phyloP scores from a whole-genome alignment of 2,888 invertebrate species.

The Ditula angustiorana region DNA sequence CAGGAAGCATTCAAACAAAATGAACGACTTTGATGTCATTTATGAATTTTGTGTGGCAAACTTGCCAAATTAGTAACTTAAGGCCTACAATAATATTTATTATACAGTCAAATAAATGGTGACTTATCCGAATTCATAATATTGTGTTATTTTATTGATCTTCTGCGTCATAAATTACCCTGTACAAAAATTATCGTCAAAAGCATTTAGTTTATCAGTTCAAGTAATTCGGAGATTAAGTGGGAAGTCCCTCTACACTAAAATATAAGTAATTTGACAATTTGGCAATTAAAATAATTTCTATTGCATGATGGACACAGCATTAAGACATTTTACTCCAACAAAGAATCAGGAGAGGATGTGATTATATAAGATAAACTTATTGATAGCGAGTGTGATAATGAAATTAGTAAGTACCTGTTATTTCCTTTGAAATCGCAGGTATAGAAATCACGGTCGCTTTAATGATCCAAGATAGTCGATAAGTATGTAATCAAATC shows the following conservation, averaged over 20 bases:
- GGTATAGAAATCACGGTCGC: slow-evolving; percentile 50
- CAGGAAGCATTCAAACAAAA: no score
- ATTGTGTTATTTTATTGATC: slow-evolving; percentile 10
- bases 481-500: slow-evolving; percentile 44
- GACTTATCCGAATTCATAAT: slow-evolving; percentile 9
- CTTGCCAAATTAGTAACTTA: slow-evolving; percentile 10
- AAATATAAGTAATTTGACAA: no score
- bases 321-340: background rate
- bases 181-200: background rate
- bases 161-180: background rate
- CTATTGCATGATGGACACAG: background rate
- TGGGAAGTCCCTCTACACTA: slow-evolving; percentile 37
- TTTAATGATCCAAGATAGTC: slow-evolving; percentile 46
- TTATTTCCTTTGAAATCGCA: slow-evolving; percentile 45
- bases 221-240: slow-evolving; percentile 17
- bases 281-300: no score
- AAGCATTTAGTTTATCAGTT: slow-evolving; percentile 20
- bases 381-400: slow-evolving; percentile 42
- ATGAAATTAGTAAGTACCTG: slow-evolving; percentile 46
- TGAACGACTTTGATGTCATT: background rate
- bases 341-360: slow-evolving; percentile 5
- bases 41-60: background rate
- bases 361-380: slow-evolving; percentile 15
- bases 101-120: slow-evolving; percentile 17
- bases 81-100: slow-evolving; percentile 23